These are phyloP conservation scores for Sarcophaga carnaria DNA, from an alignment of 2,888 invertebrate genomes.

Conservation along the genomic window DNA sequence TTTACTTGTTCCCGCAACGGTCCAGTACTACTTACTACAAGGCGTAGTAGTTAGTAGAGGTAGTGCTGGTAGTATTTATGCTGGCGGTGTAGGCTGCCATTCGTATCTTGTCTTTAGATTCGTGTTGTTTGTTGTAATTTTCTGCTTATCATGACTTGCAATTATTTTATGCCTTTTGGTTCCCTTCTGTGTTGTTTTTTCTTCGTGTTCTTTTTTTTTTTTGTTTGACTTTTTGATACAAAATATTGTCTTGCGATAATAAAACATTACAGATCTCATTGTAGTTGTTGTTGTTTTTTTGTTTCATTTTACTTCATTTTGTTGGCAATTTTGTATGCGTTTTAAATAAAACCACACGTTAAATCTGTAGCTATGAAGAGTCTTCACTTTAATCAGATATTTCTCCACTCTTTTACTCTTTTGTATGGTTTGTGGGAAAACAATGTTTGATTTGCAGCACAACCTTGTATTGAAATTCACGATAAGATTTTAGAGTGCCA, in stretches of 20 bases:
- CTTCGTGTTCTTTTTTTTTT: neutral
- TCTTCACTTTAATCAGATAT: neutral
- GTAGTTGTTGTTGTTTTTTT: too few species aligned
- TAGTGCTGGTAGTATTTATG: slow-evolving; percentile 55
- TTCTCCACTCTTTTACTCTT: neutral
- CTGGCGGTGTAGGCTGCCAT: slow-evolving; percentile 57
- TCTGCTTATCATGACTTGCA: slow-evolving; percentile 70
- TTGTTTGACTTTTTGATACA: slow-evolving; percentile 30
- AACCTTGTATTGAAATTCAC: slow-evolving; percentile 53
- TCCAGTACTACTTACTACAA: neutral
- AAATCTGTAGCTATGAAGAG: too few species aligned
- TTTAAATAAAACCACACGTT: slow-evolving; percentile 23
- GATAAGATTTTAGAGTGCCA: slow-evolving; percentile 34
- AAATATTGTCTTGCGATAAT: slow-evolving; percentile 54
- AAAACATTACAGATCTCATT: slow-evolving; percentile 35
- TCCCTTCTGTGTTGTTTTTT: neutral
- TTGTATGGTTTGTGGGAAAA: slow-evolving; percentile 10
- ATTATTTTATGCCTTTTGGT: slow-evolving; percentile 65
- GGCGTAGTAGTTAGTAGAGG: slow-evolving; percentile 36
- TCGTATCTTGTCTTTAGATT: slow-evolving; percentile 62
- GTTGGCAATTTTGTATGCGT: slow-evolving; percentile 29
- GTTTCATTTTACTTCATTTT: neutral
- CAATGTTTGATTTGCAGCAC: slow-evolving; percentile 12
- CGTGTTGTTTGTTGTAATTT: slow-evolving; percentile 71
- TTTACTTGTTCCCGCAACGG: too few species aligned